Conservation (phyloP, 2,888 invertebrate genomes). For the Nesidiocoris tenuis region DNA sequence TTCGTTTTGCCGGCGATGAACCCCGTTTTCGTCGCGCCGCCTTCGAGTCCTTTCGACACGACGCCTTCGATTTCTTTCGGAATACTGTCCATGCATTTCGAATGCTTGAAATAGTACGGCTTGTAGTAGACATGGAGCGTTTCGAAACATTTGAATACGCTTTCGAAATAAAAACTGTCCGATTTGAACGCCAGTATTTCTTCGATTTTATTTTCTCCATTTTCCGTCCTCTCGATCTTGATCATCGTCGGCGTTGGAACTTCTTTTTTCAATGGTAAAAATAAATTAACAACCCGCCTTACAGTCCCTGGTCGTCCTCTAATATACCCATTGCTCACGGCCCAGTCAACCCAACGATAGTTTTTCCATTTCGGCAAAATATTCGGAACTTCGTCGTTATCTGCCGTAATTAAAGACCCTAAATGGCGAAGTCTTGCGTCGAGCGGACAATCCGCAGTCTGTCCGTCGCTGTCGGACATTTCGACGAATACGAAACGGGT, state of each 20-base stretch:
- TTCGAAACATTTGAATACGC: constrained; percentile 16
- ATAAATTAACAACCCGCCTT: constrained; percentile 22
- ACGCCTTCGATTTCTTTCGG: constrained; percentile 17
- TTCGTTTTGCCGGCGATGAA: constrained; percentile 18
- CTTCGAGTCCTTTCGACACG: constrained; percentile 26
- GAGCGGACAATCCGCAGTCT: constrained; percentile 19
- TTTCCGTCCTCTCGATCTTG: not conserved
- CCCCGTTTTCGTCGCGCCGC: constrained; percentile 27
- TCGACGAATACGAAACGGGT: constrained; percentile 33
- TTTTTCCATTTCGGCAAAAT: constrained; percentile 45
- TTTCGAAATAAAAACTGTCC: constrained; percentile 23
- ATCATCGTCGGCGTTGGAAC: not conserved
- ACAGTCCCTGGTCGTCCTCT: constrained; percentile 38
- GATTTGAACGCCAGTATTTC: constrained; percentile 14
- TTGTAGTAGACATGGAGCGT: constrained; percentile 36
- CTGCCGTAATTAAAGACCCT: constrained; percentile 24
- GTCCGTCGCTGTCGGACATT: not conserved
- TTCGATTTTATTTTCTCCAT: not conserved
- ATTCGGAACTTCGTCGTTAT: constrained; percentile 33
- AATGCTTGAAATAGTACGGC: constrained; percentile 32
- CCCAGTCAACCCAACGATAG: constrained; percentile 48
- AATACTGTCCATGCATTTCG: constrained; percentile 31
- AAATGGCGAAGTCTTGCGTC: constrained; percentile 24
- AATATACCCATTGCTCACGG: constrained; percentile 44
- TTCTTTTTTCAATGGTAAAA: constrained; percentile 28